Evolutionary conservation across 2,113 vertebrate species (phyloP), one percentile per base, ranked within the genome.

Genomic region (Alligator sinensis): DNA sequence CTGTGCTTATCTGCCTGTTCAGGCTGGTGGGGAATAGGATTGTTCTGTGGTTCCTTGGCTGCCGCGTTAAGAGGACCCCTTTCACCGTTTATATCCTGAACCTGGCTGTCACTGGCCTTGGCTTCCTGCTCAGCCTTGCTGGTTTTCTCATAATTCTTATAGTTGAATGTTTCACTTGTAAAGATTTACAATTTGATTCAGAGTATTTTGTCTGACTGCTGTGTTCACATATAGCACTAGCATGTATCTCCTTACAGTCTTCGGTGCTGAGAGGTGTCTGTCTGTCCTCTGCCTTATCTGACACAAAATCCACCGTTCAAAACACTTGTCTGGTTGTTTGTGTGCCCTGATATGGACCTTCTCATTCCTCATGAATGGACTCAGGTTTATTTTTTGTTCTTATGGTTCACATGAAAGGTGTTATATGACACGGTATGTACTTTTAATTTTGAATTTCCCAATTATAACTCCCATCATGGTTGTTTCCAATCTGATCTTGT

Each of bases 61-160:
- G 96, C 79, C 94, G 81, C 88, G 94, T 96, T 85, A 96, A 94
- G 83, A 93, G 95, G 85, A 97, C 88, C 21, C 96, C 95, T 57
- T 97, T 97, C 87, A 96, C 97, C 30, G 14, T 91, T 76, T 97
- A 97, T 77, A 93, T 97, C 81, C 92, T 97, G 80, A 97, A 96
- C 93, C 81, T 97, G 94, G 96, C 97, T 28, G 27, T 91, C 61
- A 96, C 97, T 4, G 97, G 97, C 61, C 54, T 78, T 5, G 47
- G 57, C 58, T 96, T 94, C 82, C 95, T 98, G 63, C 77, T 85
- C 28, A 96, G 91, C 87, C 92, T 94, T 89, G 91, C 58, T 59
- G 58, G 13, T 59, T 59, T 18, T 18, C 58, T 59, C 58, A 59
- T 59, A 4, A 18, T 59, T 59, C 17, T 15, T 18, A 59, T 9